phyloP scores from a whole-genome alignment of 2,888 invertebrate genomes.

The Dyspetes luteomarginatus region DNA sequence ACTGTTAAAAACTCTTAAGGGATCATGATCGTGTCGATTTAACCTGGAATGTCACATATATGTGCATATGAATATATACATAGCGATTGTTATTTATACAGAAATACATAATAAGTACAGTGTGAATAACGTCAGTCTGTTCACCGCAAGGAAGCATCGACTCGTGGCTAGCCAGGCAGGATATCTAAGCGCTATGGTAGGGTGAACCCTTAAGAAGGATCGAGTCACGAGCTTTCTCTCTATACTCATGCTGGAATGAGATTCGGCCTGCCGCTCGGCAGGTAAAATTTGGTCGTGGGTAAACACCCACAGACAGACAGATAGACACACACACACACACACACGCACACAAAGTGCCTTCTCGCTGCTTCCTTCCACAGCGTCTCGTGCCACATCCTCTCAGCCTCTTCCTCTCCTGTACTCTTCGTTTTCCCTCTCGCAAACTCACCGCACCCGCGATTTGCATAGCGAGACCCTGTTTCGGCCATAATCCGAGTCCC shows the following conservation, averaged over 20 bases:
- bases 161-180: constrained; percentile 42
- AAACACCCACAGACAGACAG: constrained; percentile 19
- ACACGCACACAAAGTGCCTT: constrained; percentile 6
- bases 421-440: constrained; percentile 45
- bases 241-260: constrained; percentile 53
- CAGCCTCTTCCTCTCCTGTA: constrained; percentile 31
- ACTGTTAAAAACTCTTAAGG: too few relatives aligned
- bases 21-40: too few relatives aligned
- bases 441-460: constrained; percentile 61
- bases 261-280: constrained; percentile 51
- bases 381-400: constrained; percentile 18
- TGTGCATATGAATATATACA: constrained; percentile 3
- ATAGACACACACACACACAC: constrained; percentile 2
- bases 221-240: constrained; percentile 56
- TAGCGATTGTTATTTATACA: too few relatives aligned
- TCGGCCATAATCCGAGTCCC: constrained; percentile 62
- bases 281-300: constrained; percentile 50
- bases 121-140: constrained; percentile 30
- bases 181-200: constrained; percentile 22
- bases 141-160: constrained; percentile 38
- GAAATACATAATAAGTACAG: constrained; percentile 12
- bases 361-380: constrained; percentile 34
- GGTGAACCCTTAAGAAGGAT: constrained; percentile 22
- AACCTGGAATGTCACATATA: too few relatives aligned
- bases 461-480: constrained; percentile 66